Conservation (phyloP, 2,113 vertebrate genomes). For the Ictalurus furcatus region DNA sequence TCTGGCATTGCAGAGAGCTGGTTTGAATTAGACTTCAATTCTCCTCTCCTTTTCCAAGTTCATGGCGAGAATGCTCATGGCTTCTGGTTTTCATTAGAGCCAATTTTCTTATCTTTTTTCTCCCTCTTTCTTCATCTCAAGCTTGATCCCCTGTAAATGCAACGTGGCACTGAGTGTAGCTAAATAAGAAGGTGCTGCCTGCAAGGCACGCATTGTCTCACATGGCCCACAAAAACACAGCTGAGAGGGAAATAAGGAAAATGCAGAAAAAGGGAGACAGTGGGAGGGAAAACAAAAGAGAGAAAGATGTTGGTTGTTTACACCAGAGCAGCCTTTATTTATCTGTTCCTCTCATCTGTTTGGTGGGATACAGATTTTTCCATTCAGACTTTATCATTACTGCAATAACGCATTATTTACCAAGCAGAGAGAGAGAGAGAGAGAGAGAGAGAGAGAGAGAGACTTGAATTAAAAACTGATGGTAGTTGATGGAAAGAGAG, state of each 20-base stretch:
- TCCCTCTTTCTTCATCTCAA: slow-evolving; percentile 76
- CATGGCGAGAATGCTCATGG: slow-evolving; percentile 78
- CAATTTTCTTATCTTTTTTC: slow-evolving; percentile 93
- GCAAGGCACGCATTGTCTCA: slow-evolving; percentile 71
- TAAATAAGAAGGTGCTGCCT: slow-evolving; percentile 79
- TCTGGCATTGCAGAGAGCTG: slow-evolving; percentile 79
- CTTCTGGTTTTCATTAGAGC: slow-evolving; percentile 93
- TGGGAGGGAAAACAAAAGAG: neutral
- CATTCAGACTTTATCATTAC: slow-evolving; percentile 28
- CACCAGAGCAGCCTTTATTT: slow-evolving; percentile 28
- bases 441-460: neutral
- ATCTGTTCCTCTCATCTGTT: slow-evolving; percentile 38
- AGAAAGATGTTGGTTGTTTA: slow-evolving; percentile 56
- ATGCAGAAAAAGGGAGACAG: slow-evolving; percentile 39
- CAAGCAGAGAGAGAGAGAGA: neutral
- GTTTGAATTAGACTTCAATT: slow-evolving; percentile 89
- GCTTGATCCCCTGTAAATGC: slow-evolving; percentile 86
- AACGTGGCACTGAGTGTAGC: slow-evolving; percentile 79
- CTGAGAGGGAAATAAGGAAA: slow-evolving; percentile 34
- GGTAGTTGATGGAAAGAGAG: slow-evolving; percentile 28
- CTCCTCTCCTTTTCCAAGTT: slow-evolving; percentile 83
- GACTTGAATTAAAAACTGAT: slow-evolving; percentile 24
- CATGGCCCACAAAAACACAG: slow-evolving; percentile 54
- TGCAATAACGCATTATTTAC: slow-evolving; percentile 31
- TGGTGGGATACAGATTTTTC: slow-evolving; percentile 25